Evolutionary conservation across 1,140 invertebrate species (phyloP).

Genomic region (Riptortus pedestris): DNA sequence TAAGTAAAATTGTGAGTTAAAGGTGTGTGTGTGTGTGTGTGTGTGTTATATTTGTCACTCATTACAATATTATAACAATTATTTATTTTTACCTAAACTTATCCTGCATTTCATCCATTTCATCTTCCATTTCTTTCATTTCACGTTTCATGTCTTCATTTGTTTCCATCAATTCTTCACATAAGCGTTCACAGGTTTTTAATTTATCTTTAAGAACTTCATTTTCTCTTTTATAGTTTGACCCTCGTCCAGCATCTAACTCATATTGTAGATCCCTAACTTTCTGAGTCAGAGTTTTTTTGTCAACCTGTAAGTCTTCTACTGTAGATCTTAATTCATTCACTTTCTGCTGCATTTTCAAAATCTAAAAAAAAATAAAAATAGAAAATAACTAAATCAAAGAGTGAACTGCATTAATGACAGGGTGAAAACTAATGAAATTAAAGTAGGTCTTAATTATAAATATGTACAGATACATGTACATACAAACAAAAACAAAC

Average conservation of each 20-base stretch:
- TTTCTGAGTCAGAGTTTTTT: conserved; percentile 57
- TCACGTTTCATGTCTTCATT: conserved; percentile 93
- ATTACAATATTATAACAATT: no score
- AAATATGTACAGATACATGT: no score
- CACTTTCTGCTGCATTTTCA: conserved; percentile 69
- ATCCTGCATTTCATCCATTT: conserved; percentile 97
- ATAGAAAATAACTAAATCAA: neutral
- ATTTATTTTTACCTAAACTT: conserved; percentile 61
- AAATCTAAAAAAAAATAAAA: conserved; percentile 35
- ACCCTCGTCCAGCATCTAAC: conserved; percentile 38
- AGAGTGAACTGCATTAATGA: conserved; percentile 4
- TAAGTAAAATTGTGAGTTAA: no score
- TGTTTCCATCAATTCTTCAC: conserved; percentile 89
- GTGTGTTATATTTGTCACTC: no score
- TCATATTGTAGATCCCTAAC: conserved; percentile 63
- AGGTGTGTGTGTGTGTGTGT: no score
- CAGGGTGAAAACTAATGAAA: neutral
- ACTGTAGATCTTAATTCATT: conserved; percentile 66
- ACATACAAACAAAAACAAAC: no score
- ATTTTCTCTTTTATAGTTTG: conserved; percentile 36
- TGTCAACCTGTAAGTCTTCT: conserved; percentile 71
- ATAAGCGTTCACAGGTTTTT: conserved; percentile 72
- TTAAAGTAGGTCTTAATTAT: neutral
- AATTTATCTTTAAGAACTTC: conserved; percentile 62
- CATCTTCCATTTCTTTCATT: conserved; percentile 81